These are phyloP conservation scores for Drosophila tristis DNA, from an alignment of 1,140 invertebrate genomes.

Conservation along the genomic window DNA sequence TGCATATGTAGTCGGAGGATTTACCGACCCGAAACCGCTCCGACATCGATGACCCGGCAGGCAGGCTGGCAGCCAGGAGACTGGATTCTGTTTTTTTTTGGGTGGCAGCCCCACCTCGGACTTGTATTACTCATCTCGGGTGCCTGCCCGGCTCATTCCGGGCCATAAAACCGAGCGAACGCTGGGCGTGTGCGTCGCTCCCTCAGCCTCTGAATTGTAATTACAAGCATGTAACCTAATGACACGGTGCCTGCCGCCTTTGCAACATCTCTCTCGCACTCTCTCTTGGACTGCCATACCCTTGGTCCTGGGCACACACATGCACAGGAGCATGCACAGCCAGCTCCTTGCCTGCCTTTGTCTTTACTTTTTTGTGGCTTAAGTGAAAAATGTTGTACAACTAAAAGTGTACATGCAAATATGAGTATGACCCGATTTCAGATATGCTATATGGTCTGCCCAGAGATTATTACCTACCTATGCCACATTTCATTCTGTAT, in stretches of 20 bases:
- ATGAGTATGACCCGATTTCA: conserved; percentile 2
- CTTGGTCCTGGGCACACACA: too few relatives aligned
- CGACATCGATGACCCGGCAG: conserved; percentile 63
- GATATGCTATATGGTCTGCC: too few relatives aligned
- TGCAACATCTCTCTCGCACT: too few relatives aligned
- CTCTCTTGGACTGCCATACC: too few relatives aligned
- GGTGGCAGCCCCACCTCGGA: conserved; percentile 8
- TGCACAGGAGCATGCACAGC: too few relatives aligned
- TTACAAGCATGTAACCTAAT: conserved; percentile 76
- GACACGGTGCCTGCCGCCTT: conserved; percentile 47
- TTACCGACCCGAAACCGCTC: conserved; percentile 23
- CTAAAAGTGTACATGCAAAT: conserved; percentile 18
- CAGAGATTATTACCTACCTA: too few relatives aligned
- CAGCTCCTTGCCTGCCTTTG: conserved; percentile 8
- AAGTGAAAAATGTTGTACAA: conserved; percentile 70
- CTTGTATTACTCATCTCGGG: conserved; percentile 6
- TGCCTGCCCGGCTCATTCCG: neutral
- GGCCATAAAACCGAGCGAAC: too few relatives aligned
- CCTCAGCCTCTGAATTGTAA: conserved; percentile 64
- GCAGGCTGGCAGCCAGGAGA: neutral
- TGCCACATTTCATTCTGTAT: too few relatives aligned
- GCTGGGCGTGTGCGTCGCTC: conserved; percentile 3
- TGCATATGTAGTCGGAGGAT: conserved; percentile 46
- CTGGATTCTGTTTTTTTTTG: neutral
- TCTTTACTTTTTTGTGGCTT: conserved; percentile 34